A percentile compares a stretch with the other conserved stretches of the same genome.
Evolutionary conservation across 2,113 vertebrate species (phyloP).

Genomic region (Varanus salvator): DNA sequence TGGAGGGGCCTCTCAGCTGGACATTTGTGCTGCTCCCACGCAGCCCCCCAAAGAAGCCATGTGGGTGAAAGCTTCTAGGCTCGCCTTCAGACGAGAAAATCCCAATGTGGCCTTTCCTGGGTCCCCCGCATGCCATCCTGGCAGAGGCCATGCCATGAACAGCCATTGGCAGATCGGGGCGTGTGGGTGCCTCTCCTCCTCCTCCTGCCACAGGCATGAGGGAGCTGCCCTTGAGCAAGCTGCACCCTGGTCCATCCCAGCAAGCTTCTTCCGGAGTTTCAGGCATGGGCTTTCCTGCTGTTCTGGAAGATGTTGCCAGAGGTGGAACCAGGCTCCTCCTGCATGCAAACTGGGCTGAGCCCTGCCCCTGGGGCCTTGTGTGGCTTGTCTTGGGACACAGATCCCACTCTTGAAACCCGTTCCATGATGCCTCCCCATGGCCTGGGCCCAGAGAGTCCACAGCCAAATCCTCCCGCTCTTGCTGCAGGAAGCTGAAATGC

Average conservation of each 20-base stretch:
- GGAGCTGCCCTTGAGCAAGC: no score
- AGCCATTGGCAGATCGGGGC: no score
- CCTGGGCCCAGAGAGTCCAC: neutral
- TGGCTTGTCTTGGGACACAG: neutral
- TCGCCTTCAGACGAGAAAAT: neutral
- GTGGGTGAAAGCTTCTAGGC: neutral
- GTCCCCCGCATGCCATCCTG: no score
- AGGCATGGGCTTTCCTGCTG: no score
- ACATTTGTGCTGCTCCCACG: neutral
- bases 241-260: no score
- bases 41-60: neutral
- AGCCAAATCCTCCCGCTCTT: neutral
- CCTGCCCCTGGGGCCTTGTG: neutral
- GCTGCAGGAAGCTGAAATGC: constrained; percentile 82
- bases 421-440: no score
- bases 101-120: neutral
- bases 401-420: neutral
- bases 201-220: no score
- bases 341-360: no score
- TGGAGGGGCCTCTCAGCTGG: neutral
- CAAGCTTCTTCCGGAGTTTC: no score
- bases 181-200: neutral
- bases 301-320: no score
- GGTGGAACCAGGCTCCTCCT: neutral
- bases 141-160: no score